Conservation (phyloP, 2,113 vertebrate genomes). For the Nerophis lumbriciformis region DNA sequence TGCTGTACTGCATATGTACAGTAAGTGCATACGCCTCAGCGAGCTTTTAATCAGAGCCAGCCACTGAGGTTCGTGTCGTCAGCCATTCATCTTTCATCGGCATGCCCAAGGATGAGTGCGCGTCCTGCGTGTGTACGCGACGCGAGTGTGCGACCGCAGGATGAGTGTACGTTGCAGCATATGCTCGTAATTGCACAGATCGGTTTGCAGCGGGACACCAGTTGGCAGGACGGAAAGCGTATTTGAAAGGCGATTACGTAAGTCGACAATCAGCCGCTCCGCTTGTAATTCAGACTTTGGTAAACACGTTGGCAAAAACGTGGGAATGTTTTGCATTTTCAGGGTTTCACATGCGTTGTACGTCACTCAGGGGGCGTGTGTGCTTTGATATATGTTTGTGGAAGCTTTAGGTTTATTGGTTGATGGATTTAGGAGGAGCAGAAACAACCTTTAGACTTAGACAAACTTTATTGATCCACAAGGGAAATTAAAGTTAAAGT, state of each 20-base stretch:
- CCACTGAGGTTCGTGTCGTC: conserved; percentile 26
- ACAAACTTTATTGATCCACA: no score
- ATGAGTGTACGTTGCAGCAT: conserved; percentile 35
- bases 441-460: no score
- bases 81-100: conserved; percentile 34
- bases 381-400: conserved; percentile 5
- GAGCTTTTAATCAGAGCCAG: conserved; percentile 36
- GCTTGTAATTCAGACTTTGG: conserved; percentile 55
- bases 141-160: conserved; percentile 15
- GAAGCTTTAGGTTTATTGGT: conserved; percentile 11
- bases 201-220: conserved; percentile 40
- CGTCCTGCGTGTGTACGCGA: conserved; percentile 11
- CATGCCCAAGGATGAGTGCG: conserved; percentile 24
- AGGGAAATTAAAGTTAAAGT: no score
- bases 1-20: not conserved
- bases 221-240: conserved; percentile 39
- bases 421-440: conserved; percentile 3
- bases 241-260: conserved; percentile 50
- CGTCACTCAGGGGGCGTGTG: conserved; percentile 34
- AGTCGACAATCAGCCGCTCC: conserved; percentile 52
- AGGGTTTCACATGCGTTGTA: conserved; percentile 42
- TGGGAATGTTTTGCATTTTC: conserved; percentile 53
- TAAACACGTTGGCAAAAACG: conserved; percentile 59
- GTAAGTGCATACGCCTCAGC: conserved; percentile 6
- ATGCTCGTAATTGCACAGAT: conserved; percentile 48